Conservation (phyloP, 2,113 vertebrate genomes). For the Lophochroa leadbeateri region DNA sequence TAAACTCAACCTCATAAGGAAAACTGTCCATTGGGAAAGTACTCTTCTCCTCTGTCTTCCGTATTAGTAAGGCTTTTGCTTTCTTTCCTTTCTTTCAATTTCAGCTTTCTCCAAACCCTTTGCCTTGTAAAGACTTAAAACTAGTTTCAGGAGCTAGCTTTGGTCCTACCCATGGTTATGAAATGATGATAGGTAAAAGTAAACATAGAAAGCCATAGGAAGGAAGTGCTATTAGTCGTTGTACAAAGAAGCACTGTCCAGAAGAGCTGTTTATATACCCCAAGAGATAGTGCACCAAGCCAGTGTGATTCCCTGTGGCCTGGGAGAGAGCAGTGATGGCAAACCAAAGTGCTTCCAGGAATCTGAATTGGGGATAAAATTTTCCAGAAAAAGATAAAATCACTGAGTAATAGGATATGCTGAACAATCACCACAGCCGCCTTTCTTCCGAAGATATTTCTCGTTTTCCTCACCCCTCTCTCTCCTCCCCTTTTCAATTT, state of each 20-base stretch:
- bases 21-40: background rate
- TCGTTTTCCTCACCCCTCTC: accelerated
- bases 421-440: background rate
- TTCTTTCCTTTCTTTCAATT: background rate
- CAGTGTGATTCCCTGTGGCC: background rate
- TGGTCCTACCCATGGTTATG: background rate
- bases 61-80: background rate
- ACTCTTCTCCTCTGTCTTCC: background rate
- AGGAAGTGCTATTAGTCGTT: background rate
- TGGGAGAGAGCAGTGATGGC: background rate
- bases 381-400: background rate
- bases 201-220: background rate
- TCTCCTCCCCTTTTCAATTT: accelerated
- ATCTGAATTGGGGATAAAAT: background rate
- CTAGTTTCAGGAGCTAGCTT: background rate
- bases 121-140: background rate
- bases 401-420: background rate
- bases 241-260: background rate
- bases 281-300: background rate
- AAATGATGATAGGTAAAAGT: background rate
- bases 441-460: background rate
- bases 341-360: background rate
- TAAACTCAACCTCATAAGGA: background rate
- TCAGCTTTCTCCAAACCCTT: background rate
- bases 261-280: background rate